Conservation (phyloP, 2,113 vertebrate species). For the Catharus minimus region DNA sequence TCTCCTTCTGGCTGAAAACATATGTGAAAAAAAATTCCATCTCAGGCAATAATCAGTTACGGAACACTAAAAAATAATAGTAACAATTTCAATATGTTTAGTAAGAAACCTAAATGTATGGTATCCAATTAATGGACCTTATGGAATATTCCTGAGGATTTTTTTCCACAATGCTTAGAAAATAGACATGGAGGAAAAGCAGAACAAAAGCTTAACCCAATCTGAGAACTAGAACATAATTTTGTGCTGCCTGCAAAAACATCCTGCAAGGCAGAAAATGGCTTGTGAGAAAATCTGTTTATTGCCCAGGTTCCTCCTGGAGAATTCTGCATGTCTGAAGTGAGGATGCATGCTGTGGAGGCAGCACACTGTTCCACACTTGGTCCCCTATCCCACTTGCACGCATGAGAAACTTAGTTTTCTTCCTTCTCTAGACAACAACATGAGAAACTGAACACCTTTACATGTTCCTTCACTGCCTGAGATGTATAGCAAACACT, state of each 20-base stretch:
- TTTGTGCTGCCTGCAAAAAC: not conserved
- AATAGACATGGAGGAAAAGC: not conserved
- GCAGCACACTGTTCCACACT: not conserved
- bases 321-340: not conserved
- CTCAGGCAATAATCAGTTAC: not conserved
- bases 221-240: not conserved
- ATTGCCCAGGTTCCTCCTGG: not conserved
- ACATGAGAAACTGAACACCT: not conserved
- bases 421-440: not conserved
- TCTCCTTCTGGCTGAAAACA: not conserved
- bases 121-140: not conserved
- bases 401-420: not conserved
- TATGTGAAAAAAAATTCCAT: not conserved
- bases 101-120: not conserved
- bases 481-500: not conserved
- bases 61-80: not conserved
- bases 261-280: not conserved
- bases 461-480: not conserved
- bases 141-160: not conserved
- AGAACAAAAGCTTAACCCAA: not conserved
- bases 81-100: not conserved
- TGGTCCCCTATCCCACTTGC: not conserved
- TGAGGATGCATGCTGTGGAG: not conserved
- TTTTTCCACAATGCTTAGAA: not conserved
- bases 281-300: fast-evolving